Evolutionary conservation across 2,113 vertebrate species (phyloP), one percentile per base, ranked within the genome.

Genomic region (Pavo muticus): DNA sequence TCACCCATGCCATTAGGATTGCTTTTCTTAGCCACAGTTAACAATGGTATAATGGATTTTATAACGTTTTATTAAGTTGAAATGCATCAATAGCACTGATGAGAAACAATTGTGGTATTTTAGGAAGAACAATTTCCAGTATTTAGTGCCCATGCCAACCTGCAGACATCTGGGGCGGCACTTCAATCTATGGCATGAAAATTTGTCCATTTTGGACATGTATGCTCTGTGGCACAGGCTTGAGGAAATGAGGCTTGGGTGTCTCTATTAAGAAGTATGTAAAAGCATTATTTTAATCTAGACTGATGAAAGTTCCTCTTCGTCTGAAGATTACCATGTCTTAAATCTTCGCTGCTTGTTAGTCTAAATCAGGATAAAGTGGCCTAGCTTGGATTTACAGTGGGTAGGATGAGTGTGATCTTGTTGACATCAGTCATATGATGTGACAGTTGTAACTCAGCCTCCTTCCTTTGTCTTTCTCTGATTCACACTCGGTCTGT

Each of bases 51-150:
- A 85, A 94, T 87, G 82, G 91, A 79, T 91, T 90, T 94, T 67
- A 91, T 37, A 91, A 93, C 84, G 73, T 95, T 95, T 95, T 95
- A 96, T 95, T 96, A 97, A 91, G 82, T 86, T 95, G 56, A 94
- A 96, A 88, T 71, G 69, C 75, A 95, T 94, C 82, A 90, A 56
- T 88, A 84, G 52, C 72, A 71, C 45, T 86, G 90, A 90, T 80
- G 75, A 95, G 73, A 95, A 94, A 91, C 69, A 93, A 48, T 60
- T 83, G 85, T 84, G 90, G 91, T 93, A 88, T 95, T 93, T 90
- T 76, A 94, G 79, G 88, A 94, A 90, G 75, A 90, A 87, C 18
- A 32, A 61, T 82, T 94, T 91, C 65, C 88, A 97, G 76, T 40
- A 63, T 63, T 75, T 57, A 18, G 3, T 67, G 42, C 25, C 47